Evolutionary conservation across 2,888 invertebrate genomes (phyloP).

Genomic region (Hemicrepidius hirtus): DNA sequence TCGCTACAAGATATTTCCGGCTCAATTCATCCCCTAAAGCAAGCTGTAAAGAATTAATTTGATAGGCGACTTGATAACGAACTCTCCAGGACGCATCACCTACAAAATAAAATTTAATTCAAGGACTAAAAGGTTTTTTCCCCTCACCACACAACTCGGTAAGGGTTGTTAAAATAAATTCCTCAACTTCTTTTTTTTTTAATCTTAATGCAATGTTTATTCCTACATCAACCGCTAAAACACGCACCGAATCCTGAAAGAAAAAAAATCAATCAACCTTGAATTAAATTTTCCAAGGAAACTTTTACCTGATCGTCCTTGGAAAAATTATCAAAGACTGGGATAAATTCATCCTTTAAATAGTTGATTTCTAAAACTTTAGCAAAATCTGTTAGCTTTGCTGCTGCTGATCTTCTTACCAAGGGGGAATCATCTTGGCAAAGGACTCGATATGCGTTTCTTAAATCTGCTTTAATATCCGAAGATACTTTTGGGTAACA

Average conservation of each 20-base stretch:
- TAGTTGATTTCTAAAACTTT: conserved; percentile 62
- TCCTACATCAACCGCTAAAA: conserved; percentile 55
- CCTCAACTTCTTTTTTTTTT: conserved; percentile 62
- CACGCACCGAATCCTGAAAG: conserved; percentile 65
- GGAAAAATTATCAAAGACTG: conserved; percentile 64
- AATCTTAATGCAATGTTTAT: conserved; percentile 61
- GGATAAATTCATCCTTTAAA: conserved; percentile 64
- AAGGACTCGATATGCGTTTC: conserved; percentile 62
- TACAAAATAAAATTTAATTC: conserved; percentile 52
- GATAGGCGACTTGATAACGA: conserved; percentile 62
- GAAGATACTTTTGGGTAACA: conserved; percentile 64
- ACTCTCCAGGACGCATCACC: conserved; percentile 66
- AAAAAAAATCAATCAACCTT: too few relatives aligned
- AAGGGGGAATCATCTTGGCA: conserved; percentile 67
- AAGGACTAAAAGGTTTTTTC: neutral
- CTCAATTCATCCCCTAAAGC: conserved; percentile 57
- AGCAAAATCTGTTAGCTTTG: conserved; percentile 62
- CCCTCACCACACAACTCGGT: conserved; percentile 59
- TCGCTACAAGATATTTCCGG: conserved; percentile 60
- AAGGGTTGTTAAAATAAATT: conserved; percentile 62
- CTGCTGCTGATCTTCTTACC: conserved; percentile 64
- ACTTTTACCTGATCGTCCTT: conserved; percentile 67
- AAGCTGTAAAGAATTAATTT: conserved; percentile 62
- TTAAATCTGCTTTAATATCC: conserved; percentile 62
- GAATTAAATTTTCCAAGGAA: too few relatives aligned